phyloP scores from a whole-genome alignment of 2,888 invertebrate genomes.

The Netelia virgata region DNA sequence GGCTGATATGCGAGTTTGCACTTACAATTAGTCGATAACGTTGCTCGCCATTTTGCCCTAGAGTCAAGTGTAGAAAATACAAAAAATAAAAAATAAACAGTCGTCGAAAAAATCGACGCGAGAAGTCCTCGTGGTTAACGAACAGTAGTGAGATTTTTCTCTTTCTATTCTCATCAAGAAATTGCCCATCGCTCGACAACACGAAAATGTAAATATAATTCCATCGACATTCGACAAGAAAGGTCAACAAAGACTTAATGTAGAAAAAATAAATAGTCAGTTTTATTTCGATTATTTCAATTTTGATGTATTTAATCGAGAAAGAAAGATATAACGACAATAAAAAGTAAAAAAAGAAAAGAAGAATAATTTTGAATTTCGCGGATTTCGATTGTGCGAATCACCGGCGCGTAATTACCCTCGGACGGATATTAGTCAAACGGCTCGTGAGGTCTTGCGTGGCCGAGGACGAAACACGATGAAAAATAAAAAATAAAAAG shows the following conservation, averaged over 20 bases:
- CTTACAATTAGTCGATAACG: constrained; percentile 45
- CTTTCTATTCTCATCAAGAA: no score
- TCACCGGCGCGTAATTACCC: neutral
- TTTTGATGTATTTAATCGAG: neutral
- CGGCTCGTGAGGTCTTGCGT: neutral
- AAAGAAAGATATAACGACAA: no score
- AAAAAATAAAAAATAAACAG: constrained; percentile 2
- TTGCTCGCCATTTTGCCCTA: constrained; percentile 44
- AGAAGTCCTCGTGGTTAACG: neutral
- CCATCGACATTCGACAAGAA: no score
- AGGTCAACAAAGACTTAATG: no score
- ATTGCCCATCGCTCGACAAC: no score
- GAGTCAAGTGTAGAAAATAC: constrained; percentile 15
- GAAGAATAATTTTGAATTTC: neutral
- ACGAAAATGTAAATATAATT: no score
- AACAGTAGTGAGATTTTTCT: no score
- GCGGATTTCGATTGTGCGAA: neutral
- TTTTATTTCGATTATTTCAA: neutral
- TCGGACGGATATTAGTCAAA: neutral
- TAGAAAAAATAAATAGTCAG: no score
- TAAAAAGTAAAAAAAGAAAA: neutral
- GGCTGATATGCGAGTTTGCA: constrained; percentile 42
- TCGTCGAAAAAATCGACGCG: neutral
- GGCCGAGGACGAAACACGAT: constrained; percentile 20
- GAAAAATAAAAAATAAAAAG: constrained; percentile 4